Evolutionary conservation across 2,113 vertebrate genomes (phyloP).

Genomic region (Pogona vitticeps): DNA sequence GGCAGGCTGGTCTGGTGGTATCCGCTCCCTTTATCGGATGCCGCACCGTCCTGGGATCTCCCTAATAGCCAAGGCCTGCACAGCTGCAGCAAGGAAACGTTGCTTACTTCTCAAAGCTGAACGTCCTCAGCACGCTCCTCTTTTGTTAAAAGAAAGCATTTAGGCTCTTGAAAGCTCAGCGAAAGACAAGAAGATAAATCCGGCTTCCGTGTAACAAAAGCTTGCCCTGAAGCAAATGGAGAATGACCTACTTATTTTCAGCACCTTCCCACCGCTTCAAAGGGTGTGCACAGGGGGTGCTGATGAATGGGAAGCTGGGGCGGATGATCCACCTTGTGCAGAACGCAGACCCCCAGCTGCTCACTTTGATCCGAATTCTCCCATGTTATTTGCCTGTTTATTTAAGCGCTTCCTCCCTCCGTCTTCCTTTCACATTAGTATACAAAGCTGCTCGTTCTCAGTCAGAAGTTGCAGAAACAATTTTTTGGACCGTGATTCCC

Average conservation of each 20-base stretch:
- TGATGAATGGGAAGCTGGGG: fast-evolving
- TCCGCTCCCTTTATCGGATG: background rate
- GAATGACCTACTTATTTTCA: background rate
- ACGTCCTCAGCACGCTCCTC: background rate
- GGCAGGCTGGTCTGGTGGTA: background rate
- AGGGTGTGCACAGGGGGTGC: background rate
- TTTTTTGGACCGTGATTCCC: too few relatives aligned
- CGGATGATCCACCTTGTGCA: fast-evolving
- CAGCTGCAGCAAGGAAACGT: background rate
- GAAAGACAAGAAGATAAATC: background rate
- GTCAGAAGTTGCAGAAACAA: too few relatives aligned
- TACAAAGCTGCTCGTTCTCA: too few relatives aligned
- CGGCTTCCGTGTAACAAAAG: background rate
- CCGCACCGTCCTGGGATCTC: background rate
- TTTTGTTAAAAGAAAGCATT: background rate
- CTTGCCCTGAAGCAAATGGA: background rate
- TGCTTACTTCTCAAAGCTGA: background rate
- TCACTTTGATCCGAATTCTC: background rate
- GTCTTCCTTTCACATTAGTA: background rate
- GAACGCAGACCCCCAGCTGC: background rate
- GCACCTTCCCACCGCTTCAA: background rate
- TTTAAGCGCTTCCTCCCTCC: background rate
- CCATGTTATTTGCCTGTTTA: background rate
- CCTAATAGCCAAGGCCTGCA: background rate
- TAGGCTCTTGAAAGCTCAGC: background rate